Percentiles rank a stretch among this genome's conserved stretches.
phyloP scores from a whole-genome alignment of 1,140 invertebrate genomes.

The Dreissena polymorpha region DNA sequence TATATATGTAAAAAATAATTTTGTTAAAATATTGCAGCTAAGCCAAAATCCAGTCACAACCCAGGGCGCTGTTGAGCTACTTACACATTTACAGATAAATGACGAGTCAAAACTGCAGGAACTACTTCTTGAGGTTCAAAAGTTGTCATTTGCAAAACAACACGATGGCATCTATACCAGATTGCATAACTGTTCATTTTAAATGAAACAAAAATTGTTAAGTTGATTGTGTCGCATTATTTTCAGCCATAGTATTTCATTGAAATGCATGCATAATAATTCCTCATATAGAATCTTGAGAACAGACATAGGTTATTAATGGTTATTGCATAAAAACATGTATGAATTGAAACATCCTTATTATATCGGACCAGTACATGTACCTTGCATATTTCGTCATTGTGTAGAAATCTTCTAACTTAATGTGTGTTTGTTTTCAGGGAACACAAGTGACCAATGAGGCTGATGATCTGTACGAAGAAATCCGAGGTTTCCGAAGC shows the following conservation, averaged over 20 bases:
- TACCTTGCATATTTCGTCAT: too few relatives aligned
- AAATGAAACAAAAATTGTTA: background rate
- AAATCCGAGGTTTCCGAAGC: constrained; percentile 13
- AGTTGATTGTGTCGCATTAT: background rate
- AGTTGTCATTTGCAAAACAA: background rate
- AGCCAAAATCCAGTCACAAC: constrained; percentile 44
- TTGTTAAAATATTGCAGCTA: constrained; percentile 27
- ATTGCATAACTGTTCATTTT: background rate
- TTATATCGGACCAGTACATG: too few relatives aligned
- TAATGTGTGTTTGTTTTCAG: constrained; percentile 7
- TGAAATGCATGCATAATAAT: background rate
- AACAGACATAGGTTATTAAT: background rate
- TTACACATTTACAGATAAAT: constrained; percentile 27
- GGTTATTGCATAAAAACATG: too few relatives aligned
- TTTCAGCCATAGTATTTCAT: too few relatives aligned
- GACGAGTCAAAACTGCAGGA: constrained; percentile 26
- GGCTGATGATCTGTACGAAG: constrained; percentile 23
- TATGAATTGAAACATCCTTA: too few relatives aligned
- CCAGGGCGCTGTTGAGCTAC: constrained; percentile 22
- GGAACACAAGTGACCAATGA: constrained; percentile 45
- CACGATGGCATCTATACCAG: background rate
- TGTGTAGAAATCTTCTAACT: too few relatives aligned
- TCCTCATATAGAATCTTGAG: background rate
- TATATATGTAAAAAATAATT: background rate
- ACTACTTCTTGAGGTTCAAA: constrained; percentile 31